Conservation (phyloP, 2,888 invertebrate genomes). For the Rhingia rostrata region DNA sequence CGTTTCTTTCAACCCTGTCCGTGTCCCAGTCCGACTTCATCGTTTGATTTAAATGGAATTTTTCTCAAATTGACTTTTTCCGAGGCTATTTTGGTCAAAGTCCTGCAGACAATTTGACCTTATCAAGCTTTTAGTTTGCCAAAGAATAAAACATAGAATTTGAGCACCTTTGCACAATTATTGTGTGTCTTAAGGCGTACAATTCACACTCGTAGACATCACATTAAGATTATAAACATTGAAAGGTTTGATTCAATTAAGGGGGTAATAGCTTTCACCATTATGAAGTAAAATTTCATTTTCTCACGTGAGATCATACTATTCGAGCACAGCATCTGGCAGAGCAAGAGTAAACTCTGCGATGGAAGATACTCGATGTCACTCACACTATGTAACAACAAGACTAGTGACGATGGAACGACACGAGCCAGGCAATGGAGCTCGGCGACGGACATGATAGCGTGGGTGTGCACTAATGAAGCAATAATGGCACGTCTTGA, state of each 20-base stretch:
- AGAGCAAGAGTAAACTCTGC: background rate
- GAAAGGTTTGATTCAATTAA: too few relatives aligned
- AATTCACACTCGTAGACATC: too few relatives aligned
- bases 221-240: too few relatives aligned
- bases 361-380: background rate
- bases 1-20: slow-evolving; percentile 58
- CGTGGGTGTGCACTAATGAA: slow-evolving; percentile 80
- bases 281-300: background rate
- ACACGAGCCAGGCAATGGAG: slow-evolving; percentile 10
- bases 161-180: too few relatives aligned
- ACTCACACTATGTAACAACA: background rate
- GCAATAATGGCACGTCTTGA: slow-evolving; percentile 81
- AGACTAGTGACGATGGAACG: slow-evolving; percentile 32
- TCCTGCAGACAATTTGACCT: slow-evolving; percentile 37
- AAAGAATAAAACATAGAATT: background rate
- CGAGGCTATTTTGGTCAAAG: slow-evolving; percentile 31
- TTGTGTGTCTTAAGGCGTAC: background rate
- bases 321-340: background rate
- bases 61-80: slow-evolving; percentile 36
- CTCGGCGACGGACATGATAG: slow-evolving; percentile 31
- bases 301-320: background rate
- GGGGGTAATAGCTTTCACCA: background rate
- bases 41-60: slow-evolving; percentile 46
- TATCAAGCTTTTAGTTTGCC: slow-evolving; percentile 15
- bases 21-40: slow-evolving; percentile 31